Evolutionary conservation across 2,888 invertebrate species (phyloP).

Genomic region (Timandra comae): DNA sequence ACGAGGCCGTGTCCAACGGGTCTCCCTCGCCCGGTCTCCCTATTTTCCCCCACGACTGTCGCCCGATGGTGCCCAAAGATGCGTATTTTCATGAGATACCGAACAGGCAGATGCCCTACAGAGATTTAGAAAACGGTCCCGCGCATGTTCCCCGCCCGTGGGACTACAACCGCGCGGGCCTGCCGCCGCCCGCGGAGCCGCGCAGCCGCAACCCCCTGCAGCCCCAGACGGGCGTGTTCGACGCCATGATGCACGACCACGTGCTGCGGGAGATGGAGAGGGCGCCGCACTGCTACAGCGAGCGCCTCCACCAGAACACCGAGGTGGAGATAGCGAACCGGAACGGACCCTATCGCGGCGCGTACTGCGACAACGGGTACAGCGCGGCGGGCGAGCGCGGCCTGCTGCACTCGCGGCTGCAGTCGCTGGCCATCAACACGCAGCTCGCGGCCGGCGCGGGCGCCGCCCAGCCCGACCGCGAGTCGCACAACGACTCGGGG

Average conservation of each 20-base stretch:
- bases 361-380: conserved; percentile 49
- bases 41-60: conserved; percentile 41
- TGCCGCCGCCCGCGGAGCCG: conserved; percentile 41
- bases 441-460: conserved; percentile 55
- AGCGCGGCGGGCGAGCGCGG: conserved; percentile 49
- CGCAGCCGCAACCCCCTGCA: conserved; percentile 64
- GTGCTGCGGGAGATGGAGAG: conserved; percentile 69
- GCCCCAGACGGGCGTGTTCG: conserved; percentile 63
- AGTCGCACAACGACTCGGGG: conserved; percentile 89
- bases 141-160: conserved; percentile 49
- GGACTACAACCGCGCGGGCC: conserved; percentile 56
- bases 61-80: conserved; percentile 74
- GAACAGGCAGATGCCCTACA: conserved; percentile 64
- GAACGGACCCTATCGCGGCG: conserved; percentile 57
- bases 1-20: conserved; percentile 73
- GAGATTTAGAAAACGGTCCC: conserved; percentile 34
- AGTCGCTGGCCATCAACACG: conserved; percentile 65
- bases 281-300: conserved; percentile 70
- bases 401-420: conserved; percentile 63
- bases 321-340: conserved; percentile 69
- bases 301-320: conserved; percentile 63
- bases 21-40: conserved; percentile 58
- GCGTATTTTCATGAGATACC: conserved; percentile 79
- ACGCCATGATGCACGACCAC: conserved; percentile 74
- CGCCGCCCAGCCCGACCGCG: conserved; percentile 77